phyloP scores from a whole-genome alignment of 1,140 invertebrate species.

The Drosophila bocki region DNA sequence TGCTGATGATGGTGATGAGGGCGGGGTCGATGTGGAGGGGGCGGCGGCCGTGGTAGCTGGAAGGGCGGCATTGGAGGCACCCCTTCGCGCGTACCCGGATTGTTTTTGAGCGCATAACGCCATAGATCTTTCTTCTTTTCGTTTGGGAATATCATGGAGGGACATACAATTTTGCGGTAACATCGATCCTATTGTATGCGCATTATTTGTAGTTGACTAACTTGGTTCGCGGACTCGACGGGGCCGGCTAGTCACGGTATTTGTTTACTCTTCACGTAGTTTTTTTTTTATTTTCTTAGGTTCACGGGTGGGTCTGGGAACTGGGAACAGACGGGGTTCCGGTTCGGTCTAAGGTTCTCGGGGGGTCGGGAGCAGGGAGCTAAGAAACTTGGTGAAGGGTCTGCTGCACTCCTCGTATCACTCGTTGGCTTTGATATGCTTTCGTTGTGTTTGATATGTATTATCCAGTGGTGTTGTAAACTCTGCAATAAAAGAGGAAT shows the following conservation, averaged over 20 bases:
- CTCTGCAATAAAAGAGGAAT: constrained; percentile 57
- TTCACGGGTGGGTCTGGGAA: constrained; percentile 25
- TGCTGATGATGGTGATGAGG: constrained; percentile 39
- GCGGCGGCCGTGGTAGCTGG: constrained; percentile 76
- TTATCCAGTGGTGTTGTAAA: constrained; percentile 40
- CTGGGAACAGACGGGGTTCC: constrained; percentile 10
- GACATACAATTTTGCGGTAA: constrained; percentile 85
- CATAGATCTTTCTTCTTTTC: constrained; percentile 84
- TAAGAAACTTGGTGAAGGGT: neutral
- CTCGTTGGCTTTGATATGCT: constrained; percentile 59
- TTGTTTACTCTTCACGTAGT: constrained; percentile 1
- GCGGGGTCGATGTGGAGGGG: constrained; percentile 76
- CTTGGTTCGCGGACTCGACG: constrained; percentile 63
- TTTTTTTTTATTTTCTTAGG: constrained; percentile 2
- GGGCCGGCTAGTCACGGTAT: constrained; percentile 64
- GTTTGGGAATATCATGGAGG: constrained; percentile 85
- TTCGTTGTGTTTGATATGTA: constrained; percentile 51
- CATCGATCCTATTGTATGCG: constrained; percentile 84
- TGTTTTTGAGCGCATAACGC: constrained; percentile 84
- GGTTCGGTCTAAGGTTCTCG: constrained; percentile 1
- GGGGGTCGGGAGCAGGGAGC: neutral
- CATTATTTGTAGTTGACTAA: constrained; percentile 83
- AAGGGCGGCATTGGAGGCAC: constrained; percentile 47
- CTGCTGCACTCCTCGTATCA: constrained; percentile 32
- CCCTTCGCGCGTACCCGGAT: constrained; percentile 81